Percentiles rank a stretch among this genome's conserved stretches.
Conservation (phyloP, 2,888 invertebrate genomes). For the Hydrotaea cyrtoneurina region DNA sequence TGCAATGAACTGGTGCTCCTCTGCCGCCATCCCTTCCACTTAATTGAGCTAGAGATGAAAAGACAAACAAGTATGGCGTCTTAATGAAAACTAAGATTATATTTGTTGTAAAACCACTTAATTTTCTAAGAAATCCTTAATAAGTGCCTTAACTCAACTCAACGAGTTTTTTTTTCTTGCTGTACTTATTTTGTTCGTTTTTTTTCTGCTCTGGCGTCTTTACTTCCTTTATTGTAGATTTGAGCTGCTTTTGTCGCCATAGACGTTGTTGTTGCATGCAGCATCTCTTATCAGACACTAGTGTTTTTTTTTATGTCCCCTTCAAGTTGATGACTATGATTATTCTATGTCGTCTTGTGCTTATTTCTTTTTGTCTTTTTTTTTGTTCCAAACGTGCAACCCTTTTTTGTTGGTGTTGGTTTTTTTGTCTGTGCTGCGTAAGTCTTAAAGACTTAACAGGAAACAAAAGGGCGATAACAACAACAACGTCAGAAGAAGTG, state of each 20-base stretch:
- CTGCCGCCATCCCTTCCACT: background rate
- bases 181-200: background rate
- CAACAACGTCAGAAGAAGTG: background rate
- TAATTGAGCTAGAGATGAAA: background rate
- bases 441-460: background rate
- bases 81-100: slow-evolving; percentile 11
- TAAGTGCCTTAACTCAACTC: slow-evolving; percentile 12
- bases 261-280: background rate
- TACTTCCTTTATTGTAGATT: background rate
- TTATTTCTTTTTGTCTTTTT: background rate
- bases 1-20: background rate
- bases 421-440: background rate
- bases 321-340: slow-evolving; percentile 3
- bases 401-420: background rate
- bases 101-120: slow-evolving; percentile 20
- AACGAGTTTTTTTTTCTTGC: background rate
- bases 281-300: slow-evolving; percentile 1
- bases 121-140: slow-evolving; percentile 14
- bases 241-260: background rate
- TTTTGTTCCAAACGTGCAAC: background rate
- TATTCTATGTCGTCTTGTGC: background rate
- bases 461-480: background rate
- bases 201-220: background rate
- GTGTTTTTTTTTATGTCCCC: background rate
- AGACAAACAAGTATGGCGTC: background rate